These are phyloP conservation scores for Oreocharis arfaki DNA, from an alignment of 2,113 vertebrate genomes.

Conservation along the genomic window DNA sequence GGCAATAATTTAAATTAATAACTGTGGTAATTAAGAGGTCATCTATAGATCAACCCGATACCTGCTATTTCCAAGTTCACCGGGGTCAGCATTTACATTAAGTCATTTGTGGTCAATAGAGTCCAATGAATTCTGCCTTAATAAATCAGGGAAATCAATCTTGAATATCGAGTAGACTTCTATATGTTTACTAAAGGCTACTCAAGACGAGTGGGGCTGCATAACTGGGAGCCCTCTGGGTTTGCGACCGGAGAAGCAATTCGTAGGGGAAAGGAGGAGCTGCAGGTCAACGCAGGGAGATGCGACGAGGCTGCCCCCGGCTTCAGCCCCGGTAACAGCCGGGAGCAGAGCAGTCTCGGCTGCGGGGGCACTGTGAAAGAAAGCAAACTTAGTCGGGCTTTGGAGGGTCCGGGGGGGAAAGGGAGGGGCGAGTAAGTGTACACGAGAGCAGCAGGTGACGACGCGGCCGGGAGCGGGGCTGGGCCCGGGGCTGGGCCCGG, in stretches of 20 bases:
- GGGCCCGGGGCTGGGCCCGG: neutral
- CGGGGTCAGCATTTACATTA: constrained; percentile 70
- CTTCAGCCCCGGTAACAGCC: neutral
- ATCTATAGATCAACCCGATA: constrained; percentile 68
- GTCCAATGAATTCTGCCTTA: constrained; percentile 29
- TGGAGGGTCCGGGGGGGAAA: neutral
- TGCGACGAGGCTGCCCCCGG: fast-evolving
- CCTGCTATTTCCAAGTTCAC: constrained; percentile 67
- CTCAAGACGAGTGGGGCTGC: neutral
- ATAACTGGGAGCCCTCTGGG: neutral
- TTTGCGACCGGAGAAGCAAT: neutral
- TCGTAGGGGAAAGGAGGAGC: neutral
- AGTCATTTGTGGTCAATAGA: constrained; percentile 65
- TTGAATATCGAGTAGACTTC: constrained; percentile 11
- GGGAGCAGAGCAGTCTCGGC: neutral
- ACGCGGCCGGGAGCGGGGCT: neutral
- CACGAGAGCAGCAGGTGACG: neutral
- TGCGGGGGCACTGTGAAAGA: neutral
- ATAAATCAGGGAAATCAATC: constrained; percentile 23
- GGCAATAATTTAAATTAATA: constrained; percentile 81
- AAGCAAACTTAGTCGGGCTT: neutral
- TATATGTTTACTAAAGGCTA: neutral
- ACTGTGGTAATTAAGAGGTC: constrained; percentile 82
- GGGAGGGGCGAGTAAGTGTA: fast-evolving
- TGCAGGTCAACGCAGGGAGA: fast-evolving